Evolutionary conservation across 2,888 invertebrate genomes (phyloP).

Genomic region (Lasioglossum calceatum): DNA sequence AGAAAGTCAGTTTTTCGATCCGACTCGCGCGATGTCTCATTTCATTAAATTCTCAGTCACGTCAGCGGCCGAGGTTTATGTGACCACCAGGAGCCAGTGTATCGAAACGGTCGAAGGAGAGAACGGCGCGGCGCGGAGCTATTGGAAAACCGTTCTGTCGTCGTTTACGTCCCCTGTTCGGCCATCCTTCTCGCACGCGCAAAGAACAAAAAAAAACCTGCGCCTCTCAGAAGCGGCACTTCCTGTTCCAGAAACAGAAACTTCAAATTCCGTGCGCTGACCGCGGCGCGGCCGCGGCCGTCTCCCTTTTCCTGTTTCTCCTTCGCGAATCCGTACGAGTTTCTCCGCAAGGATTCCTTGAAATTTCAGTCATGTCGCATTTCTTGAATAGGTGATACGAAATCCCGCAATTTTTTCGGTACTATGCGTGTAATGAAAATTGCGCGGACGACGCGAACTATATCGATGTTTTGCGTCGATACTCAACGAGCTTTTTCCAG

Average conservation of each 20-base stretch:
- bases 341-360: neutral
- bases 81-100: slow-evolving; percentile 66
- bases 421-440: too few species aligned
- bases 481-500: too few species aligned
- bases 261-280: neutral
- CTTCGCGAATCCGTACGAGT: neutral
- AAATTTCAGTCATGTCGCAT: neutral
- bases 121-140: slow-evolving; percentile 22
- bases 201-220: neutral
- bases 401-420: too few species aligned
- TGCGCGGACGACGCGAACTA: too few species aligned
- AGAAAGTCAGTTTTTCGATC: slow-evolving; percentile 79
- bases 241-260: slow-evolving; percentile 10
- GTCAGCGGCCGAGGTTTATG: slow-evolving; percentile 73
- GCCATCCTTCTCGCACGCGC: neutral
- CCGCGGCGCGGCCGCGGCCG: neutral
- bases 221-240: neutral
- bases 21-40: slow-evolving; percentile 70
- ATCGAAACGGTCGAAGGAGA: slow-evolving; percentile 54
- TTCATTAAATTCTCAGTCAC: slow-evolving; percentile 80
- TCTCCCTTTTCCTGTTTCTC: neutral
- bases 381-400: too few species aligned
- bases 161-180: neutral
- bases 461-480: too few species aligned
- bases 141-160: slow-evolving; percentile 54